These are phyloP conservation scores for Psittacula echo DNA, from an alignment of 2,797 vertebrate genomes.

Conservation along the genomic window DNA sequence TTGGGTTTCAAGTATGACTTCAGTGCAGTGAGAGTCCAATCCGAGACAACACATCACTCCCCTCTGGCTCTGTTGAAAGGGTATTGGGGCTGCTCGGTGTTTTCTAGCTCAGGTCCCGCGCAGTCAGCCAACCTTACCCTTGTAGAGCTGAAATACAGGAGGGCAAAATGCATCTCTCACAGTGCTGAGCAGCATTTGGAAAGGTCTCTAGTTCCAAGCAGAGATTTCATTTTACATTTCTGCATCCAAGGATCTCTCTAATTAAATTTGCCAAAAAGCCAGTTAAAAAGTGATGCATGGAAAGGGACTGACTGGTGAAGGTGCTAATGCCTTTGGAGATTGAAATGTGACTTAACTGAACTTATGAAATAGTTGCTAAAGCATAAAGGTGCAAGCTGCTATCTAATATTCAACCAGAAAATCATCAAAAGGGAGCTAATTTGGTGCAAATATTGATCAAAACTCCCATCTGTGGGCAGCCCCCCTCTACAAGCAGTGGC, in stretches of 20 bases:
- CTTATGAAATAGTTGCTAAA: not conserved
- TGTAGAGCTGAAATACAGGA: not conserved
- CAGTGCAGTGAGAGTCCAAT: not conserved
- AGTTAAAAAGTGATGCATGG: not conserved
- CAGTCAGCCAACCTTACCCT: not conserved
- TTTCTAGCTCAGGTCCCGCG: not conserved
- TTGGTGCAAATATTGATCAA: not conserved
- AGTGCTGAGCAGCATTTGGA: not conserved
- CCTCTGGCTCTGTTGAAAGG: not conserved
- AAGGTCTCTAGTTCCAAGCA: not conserved
- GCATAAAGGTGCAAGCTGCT: not conserved
- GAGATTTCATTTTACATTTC: not conserved
- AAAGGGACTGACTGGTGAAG: not conserved
- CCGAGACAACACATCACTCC: not conserved
- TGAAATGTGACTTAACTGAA: not conserved
- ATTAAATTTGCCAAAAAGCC: not conserved
- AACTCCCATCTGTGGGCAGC: not conserved
- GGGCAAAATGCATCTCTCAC: not conserved
- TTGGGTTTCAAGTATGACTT: not conserved
- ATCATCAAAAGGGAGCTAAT: not conserved
- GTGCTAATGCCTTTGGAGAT: not conserved
- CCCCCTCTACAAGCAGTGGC: not conserved
- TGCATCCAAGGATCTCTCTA: not conserved
- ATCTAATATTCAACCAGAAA: not conserved
- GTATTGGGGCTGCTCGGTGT: not conserved